Percentiles rank a stretch among this genome's conserved stretches.
Conservation (phyloP, 2,888 invertebrate species). For the Subacronicta megacephala region DNA sequence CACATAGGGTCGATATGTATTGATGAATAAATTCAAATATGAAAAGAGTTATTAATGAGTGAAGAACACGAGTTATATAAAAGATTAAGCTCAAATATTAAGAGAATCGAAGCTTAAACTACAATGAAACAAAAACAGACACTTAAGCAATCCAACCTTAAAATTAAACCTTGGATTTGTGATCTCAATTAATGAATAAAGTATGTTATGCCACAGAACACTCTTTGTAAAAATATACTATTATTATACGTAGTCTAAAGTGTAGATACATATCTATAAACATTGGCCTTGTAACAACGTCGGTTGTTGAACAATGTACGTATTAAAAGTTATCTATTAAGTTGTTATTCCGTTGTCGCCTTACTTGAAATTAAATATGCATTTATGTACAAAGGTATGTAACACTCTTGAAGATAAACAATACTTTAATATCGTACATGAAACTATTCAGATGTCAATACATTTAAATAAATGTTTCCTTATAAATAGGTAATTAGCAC, state of each 20-base stretch:
- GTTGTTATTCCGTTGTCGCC: slow-evolving; percentile 41
- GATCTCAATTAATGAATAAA: slow-evolving; percentile 49
- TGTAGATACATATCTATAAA: slow-evolving; percentile 63
- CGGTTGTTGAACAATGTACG: slow-evolving; percentile 55
- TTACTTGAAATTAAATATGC: slow-evolving; percentile 32
- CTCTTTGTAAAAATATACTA: slow-evolving; percentile 55
- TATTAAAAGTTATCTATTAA: slow-evolving; percentile 57
- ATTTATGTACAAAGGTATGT: slow-evolving; percentile 11
- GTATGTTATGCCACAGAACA: slow-evolving; percentile 42
- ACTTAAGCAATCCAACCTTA: slow-evolving; percentile 53
- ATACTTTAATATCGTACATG: no score
- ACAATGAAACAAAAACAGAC: slow-evolving; percentile 11
- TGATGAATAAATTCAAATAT: no score
- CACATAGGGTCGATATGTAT: no score
- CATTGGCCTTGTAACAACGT: slow-evolving; percentile 56
- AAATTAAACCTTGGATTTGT: slow-evolving; percentile 48
- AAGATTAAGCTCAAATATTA: no score
- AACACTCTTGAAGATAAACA: not conserved
- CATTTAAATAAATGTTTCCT: no score
- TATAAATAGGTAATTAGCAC: no score
- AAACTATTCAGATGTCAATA: no score
- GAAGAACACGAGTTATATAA: no score
- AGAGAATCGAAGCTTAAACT: not conserved
- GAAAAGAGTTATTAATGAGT: no score
- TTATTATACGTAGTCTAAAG: slow-evolving; percentile 49